Evolutionary conservation across 1,140 invertebrate species (phyloP).

Genomic region (Oryctes rhinoceros): DNA sequence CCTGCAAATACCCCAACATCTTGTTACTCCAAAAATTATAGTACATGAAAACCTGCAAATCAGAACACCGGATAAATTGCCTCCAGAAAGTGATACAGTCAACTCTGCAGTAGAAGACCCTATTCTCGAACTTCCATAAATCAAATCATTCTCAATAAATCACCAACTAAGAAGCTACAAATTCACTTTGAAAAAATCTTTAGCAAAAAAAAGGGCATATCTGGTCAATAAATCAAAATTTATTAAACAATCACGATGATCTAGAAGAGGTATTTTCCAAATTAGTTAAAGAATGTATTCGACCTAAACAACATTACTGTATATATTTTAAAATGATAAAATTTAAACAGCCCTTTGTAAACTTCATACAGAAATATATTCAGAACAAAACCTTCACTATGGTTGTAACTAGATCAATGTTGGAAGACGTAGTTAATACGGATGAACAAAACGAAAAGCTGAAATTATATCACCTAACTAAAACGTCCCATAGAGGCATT

Average conservation of each 20-base stretch:
- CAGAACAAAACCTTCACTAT: constrained; percentile 22
- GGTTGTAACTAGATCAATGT: background rate
- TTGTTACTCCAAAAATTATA: background rate
- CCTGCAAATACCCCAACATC: background rate
- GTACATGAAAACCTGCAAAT: background rate
- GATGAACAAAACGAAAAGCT: background rate
- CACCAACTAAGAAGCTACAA: constrained; percentile 6
- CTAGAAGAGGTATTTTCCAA: constrained; percentile 25
- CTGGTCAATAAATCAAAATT: background rate
- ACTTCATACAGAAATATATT: constrained; percentile 16
- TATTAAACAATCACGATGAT: background rate
- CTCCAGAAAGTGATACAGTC: constrained; percentile 2
- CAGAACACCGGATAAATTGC: background rate
- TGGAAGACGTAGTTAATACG: background rate
- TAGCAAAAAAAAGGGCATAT: constrained; percentile 17
- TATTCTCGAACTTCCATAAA: constrained; percentile 4
- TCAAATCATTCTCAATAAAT: constrained; percentile 31
- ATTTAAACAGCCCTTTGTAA: constrained; percentile 33
- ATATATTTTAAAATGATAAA: constrained; percentile 7
- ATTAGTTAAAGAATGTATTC: constrained; percentile 28
- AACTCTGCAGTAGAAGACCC: constrained; percentile 15
- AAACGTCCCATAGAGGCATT: constrained; percentile 58
- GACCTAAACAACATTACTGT: constrained; percentile 13
- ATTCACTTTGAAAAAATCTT: constrained; percentile 27
- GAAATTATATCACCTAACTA: constrained; percentile 51